These are phyloP conservation scores for Operophtera brumata DNA, from an alignment of 2,888 invertebrate genomes.

Conservation along the genomic window DNA sequence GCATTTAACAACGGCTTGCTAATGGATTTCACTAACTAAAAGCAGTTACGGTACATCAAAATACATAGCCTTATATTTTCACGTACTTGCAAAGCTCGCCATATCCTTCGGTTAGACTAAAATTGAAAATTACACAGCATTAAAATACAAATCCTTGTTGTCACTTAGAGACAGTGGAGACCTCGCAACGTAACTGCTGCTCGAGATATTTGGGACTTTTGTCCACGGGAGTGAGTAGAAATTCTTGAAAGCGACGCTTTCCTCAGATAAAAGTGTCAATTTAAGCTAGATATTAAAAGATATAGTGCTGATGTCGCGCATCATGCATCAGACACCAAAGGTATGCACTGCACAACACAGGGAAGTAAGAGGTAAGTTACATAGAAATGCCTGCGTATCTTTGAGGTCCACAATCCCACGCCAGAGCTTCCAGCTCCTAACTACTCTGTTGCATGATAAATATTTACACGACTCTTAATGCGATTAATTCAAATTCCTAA, in stretches of 20 bases:
- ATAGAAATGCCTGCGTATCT: not conserved
- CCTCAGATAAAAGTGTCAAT: not conserved
- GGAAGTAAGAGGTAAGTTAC: no score
- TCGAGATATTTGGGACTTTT: not conserved
- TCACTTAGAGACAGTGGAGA: not conserved
- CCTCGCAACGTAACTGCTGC: not conserved
- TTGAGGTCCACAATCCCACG: not conserved
- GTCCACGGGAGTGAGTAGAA: not conserved
- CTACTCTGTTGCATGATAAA: slow-evolving; percentile 28
- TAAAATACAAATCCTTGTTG: slow-evolving; percentile 28
- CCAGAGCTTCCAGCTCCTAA: not conserved
- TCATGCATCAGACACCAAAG: no score
- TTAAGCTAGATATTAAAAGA: not conserved
- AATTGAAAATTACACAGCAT: slow-evolving; percentile 49
- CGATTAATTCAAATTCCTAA: slow-evolving; percentile 52
- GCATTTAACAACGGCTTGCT: not conserved
- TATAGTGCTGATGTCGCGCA: no score
- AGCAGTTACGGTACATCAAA: slow-evolving; percentile 15
- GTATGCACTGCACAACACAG: no score
- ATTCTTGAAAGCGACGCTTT: not conserved
- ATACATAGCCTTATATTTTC: slow-evolving; percentile 31
- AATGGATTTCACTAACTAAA: not conserved
- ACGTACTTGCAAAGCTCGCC: slow-evolving; percentile 90
- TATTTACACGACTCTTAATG: slow-evolving; percentile 41
- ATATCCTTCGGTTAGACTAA: slow-evolving; percentile 87